A percentile compares a stretch with the other conserved stretches of the same genome.
phyloP scores from a whole-genome alignment of 2,113 vertebrate genomes.

The Colossoma macropomum region DNA sequence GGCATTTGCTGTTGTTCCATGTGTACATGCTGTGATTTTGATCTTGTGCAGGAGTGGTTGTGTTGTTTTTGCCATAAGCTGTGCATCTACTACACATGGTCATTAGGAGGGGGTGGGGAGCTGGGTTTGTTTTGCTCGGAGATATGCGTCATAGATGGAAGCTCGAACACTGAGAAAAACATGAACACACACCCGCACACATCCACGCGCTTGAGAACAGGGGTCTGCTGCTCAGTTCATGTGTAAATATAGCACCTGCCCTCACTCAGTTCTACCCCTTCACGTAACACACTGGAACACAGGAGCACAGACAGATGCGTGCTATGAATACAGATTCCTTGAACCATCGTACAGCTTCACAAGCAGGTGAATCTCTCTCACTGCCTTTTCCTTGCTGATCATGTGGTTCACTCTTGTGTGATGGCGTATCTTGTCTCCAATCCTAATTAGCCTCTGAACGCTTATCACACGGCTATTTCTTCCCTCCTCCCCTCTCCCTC shows the following conservation, averaged over 20 bases:
- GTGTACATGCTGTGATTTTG: not conserved
- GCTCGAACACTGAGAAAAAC: conserved; percentile 1
- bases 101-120: conserved; percentile 11
- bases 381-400: conserved; percentile 3
- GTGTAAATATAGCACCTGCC: conserved; percentile 46
- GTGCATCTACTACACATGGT: not conserved
- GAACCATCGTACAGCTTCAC: conserved; percentile 5
- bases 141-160: not conserved
- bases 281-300: conserved; percentile 14
- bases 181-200: not conserved
- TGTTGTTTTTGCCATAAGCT: not conserved
- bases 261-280: conserved; percentile 17
- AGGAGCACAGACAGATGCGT: conserved; percentile 31
- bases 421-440: conserved; percentile 26
- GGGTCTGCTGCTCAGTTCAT: conserved; percentile 29
- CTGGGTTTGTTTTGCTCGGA: conserved; percentile 7
- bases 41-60: not conserved
- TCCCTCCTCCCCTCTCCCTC: conserved; percentile 24
- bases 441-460: conserved; percentile 62
- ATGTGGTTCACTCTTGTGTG: conserved; percentile 3
- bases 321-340: conserved; percentile 29
- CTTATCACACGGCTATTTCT: conserved; percentile 63
- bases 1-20: not conserved
- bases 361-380: conserved; percentile 11
- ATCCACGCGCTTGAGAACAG: not conserved